phyloP scores from a whole-genome alignment of 2,113 vertebrate genomes.

The Eudorcas thomsonii region DNA sequence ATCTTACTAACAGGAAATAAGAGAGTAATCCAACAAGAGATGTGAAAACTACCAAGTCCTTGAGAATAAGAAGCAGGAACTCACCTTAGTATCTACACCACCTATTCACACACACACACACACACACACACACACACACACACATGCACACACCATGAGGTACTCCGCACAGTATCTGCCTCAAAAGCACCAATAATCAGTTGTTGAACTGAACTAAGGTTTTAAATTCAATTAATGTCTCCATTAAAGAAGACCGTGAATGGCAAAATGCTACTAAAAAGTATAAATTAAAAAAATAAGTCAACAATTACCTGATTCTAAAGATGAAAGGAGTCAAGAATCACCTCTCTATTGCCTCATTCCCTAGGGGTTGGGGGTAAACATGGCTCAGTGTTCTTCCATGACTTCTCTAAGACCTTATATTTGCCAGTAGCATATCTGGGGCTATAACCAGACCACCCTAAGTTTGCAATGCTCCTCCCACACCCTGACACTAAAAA shows the following conservation, averaged over 20 bases:
- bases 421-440: background rate
- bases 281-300: background rate
- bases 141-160: background rate
- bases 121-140: background rate
- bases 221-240: background rate
- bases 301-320: background rate
- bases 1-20: background rate
- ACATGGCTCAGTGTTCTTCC: background rate
- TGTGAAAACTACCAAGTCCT: background rate
- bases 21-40: background rate
- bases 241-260: background rate
- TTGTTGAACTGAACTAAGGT: background rate
- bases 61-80: background rate
- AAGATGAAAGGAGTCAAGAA: background rate
- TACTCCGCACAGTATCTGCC: background rate
- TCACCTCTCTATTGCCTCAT: background rate
- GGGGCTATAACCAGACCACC: background rate
- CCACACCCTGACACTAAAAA: background rate
- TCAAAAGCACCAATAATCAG: background rate
- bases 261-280: background rate
- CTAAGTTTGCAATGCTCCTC: background rate
- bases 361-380: background rate
- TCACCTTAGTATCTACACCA: background rate
- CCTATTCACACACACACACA: background rate
- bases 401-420: background rate